Evolutionary conservation across 2,113 vertebrate genomes (phyloP).

Genomic region (Micromys minutus): DNA sequence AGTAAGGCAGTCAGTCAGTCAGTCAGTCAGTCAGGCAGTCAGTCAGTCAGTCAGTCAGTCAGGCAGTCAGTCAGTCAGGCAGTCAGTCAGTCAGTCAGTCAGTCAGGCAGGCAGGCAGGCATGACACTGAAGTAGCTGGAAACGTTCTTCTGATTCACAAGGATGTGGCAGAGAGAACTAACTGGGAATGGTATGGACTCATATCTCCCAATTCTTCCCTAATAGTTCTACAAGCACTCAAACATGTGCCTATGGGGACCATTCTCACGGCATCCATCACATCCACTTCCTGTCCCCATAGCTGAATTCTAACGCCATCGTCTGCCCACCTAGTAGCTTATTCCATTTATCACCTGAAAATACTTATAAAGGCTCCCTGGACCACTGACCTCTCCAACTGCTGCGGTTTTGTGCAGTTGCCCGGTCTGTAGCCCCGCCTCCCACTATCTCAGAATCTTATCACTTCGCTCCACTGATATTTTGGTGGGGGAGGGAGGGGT

Average conservation of each 20-base stretch:
- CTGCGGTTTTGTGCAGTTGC: neutral
- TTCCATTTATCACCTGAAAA: neutral
- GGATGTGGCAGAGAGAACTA: neutral
- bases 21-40: neutral
- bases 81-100: no score
- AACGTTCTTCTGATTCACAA: neutral
- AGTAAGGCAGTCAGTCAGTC: neutral
- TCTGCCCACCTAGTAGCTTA: neutral
- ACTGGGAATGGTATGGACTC: neutral
- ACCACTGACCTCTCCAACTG: neutral
- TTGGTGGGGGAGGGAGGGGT: accelerated
- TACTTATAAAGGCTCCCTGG: neutral
- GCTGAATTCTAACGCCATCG: neutral
- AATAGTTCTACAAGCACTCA: neutral
- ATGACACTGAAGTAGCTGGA: neutral
- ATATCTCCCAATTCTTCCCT: neutral
- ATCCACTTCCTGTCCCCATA: no score
- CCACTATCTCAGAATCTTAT: neutral
- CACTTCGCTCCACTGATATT: neutral
- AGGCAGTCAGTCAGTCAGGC: neutral
- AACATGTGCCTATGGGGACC: neutral
- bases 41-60: neutral
- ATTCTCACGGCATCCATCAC: neutral
- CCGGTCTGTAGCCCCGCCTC: no score
- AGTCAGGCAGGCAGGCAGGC: neutral